phyloP scores from a whole-genome alignment of 2,113 vertebrate species.

The Pyxicephalus adspersus region DNA sequence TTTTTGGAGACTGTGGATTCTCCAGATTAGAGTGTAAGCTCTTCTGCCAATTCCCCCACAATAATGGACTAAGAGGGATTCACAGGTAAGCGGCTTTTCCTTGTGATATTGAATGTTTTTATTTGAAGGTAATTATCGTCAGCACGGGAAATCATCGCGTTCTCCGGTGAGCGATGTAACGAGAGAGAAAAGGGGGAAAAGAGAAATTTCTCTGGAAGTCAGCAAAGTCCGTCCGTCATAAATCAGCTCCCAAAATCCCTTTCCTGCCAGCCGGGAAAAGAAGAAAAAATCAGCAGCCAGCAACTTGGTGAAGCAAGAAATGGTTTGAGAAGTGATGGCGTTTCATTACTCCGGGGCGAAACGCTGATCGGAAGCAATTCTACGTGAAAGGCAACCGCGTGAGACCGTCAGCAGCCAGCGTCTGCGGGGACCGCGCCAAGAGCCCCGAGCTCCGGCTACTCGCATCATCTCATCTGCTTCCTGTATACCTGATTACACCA shows the following conservation, averaged over 20 bases:
- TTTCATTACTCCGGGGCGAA: conserved; percentile 77
- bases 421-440: conserved; percentile 58
- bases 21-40: no score
- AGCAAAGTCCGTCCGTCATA: conserved; percentile 79
- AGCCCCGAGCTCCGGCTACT: neutral
- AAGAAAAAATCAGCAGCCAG: conserved; percentile 65
- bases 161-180: neutral
- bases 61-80: no score
- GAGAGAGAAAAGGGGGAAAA: neutral
- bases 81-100: no score
- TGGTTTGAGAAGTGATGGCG: conserved; percentile 75
- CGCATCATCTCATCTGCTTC: neutral
- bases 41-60: no score
- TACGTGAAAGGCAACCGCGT: conserved; percentile 57
- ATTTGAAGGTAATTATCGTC: neutral
- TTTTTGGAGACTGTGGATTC: no score
- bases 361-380: conserved; percentile 75
- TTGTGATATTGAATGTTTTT: no score
- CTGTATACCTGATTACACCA: neutral
- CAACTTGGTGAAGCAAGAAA: conserved; percentile 68
- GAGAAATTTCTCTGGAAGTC: conserved; percentile 68
- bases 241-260: conserved; percentile 80
- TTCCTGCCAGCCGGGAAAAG: conserved; percentile 66
- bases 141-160: neutral
- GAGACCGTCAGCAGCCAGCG: conserved; percentile 66